A percentile compares a stretch with the other conserved stretches of the same genome.
Conservation (phyloP, 2,888 invertebrate genomes). For the Apotomis turbidana region DNA sequence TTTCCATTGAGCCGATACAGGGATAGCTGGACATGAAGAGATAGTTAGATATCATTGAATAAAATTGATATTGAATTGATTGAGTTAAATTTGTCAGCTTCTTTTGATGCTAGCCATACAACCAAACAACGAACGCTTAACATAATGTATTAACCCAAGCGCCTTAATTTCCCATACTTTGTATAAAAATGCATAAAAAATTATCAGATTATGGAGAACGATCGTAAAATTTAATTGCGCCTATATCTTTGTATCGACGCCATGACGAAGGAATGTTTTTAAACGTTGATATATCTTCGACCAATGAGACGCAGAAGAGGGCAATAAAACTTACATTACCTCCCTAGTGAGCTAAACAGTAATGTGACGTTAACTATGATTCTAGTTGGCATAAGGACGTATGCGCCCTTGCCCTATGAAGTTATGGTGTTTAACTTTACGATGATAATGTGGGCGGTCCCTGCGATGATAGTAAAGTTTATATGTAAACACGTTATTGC, state of each 20-base stretch:
- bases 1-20: too few relatives aligned
- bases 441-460: not conserved
- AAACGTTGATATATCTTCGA: slow-evolving; percentile 28
- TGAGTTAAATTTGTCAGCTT: too few relatives aligned
- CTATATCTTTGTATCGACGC: slow-evolving; percentile 6
- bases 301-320: slow-evolving; percentile 18
- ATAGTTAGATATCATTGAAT: too few relatives aligned
- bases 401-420: not conserved
- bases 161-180: not conserved
- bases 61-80: too few relatives aligned
- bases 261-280: slow-evolving; percentile 24
- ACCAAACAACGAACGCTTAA: too few relatives aligned
- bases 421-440: not conserved
- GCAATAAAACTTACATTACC: slow-evolving; percentile 22
- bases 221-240: slow-evolving; percentile 13
- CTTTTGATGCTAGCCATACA: too few relatives aligned
- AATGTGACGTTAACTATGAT: not conserved
- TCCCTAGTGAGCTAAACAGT: slow-evolving; percentile 13
- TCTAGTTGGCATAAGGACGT: not conserved
- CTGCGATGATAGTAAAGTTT: not conserved
- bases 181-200: slow-evolving; percentile 6
- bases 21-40: too few relatives aligned
- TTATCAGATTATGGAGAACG: slow-evolving; percentile 14
- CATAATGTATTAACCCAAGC: too few relatives aligned
- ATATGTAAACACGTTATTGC: not conserved